phyloP scores from a whole-genome alignment of 2,888 invertebrate species.

The Mechanitis messenoides region DNA sequence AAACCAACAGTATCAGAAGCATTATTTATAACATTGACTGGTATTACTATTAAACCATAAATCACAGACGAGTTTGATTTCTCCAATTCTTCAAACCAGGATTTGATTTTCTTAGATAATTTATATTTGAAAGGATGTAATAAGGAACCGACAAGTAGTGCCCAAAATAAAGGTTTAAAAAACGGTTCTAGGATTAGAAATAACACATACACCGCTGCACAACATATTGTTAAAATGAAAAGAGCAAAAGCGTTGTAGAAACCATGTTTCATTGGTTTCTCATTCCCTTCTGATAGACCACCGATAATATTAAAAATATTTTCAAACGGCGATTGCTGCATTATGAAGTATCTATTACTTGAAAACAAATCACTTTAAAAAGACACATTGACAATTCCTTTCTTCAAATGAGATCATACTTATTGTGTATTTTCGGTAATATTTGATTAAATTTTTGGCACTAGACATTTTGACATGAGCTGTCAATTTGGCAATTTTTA shows the following conservation, averaged over 20 bases:
- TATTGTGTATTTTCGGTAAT: constrained; percentile 27
- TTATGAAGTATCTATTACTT: constrained; percentile 27
- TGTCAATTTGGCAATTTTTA: constrained; percentile 7
- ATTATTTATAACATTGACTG: constrained; percentile 85
- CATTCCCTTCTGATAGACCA: constrained; percentile 84
- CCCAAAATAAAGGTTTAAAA: constrained; percentile 96
- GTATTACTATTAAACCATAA: constrained; percentile 77
- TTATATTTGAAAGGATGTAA: constrained; percentile 95
- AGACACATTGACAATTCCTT: constrained; percentile 12
- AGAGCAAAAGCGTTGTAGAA: constrained; percentile 92
- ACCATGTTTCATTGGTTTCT: constrained; percentile 94
- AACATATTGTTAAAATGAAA: constrained; percentile 81
- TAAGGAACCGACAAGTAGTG: constrained; percentile 95
- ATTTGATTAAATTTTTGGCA: constrained; percentile 22
- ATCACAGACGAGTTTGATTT: constrained; percentile 81
- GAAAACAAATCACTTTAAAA: neutral
- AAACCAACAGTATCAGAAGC: constrained; percentile 85
- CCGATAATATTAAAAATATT: constrained; percentile 82
- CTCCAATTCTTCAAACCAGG: constrained; percentile 86
- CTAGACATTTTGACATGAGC: neutral
- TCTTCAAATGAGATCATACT: constrained; percentile 30
- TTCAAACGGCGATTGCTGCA: constrained; percentile 79
- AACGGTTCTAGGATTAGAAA: constrained; percentile 93
- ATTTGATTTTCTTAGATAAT: constrained; percentile 83
- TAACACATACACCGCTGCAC: constrained; percentile 84